These are phyloP conservation scores for Prionailurus viverrinus DNA, from an alignment of 2,113 vertebrate genomes.

Conservation along the genomic window DNA sequence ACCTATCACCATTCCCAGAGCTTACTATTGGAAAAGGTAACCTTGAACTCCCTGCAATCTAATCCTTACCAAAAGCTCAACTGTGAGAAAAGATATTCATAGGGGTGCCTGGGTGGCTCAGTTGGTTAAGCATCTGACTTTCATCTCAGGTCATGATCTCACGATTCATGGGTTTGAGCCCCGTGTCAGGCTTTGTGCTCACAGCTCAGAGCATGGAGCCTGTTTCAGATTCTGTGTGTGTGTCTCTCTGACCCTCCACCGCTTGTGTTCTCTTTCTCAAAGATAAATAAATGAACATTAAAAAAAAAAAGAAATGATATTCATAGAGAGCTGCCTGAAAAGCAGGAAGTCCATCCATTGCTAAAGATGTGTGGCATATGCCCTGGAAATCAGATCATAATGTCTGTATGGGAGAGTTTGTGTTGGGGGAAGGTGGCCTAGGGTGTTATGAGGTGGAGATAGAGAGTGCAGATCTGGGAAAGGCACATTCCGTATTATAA, in stretches of 20 bases:
- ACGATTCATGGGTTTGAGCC: no score
- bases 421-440: neutral
- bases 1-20: neutral
- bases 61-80: slow-evolving; percentile 36
- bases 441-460: neutral
- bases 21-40: slow-evolving; percentile 51
- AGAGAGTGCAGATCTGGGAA: neutral
- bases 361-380: neutral
- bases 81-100: slow-evolving; percentile 3
- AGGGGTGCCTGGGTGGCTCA: neutral
- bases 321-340: slow-evolving; percentile 17
- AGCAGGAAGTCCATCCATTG: neutral
- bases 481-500: neutral
- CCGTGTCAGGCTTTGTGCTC: no score
- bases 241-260: no score
- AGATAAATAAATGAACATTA: no score
- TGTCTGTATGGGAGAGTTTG: neutral
- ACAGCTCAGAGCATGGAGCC: no score
- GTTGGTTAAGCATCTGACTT: no score
- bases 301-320: neutral
- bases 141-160: no score
- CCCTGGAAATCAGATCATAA: neutral
- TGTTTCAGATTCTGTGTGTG: no score
- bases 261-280: no score
- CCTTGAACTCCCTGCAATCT: slow-evolving; percentile 12